Evolutionary conservation across 2,888 invertebrate genomes (phyloP), one percentile per base, ranked within the genome.

Genomic region (Chrysotoxum bicinctum): DNA sequence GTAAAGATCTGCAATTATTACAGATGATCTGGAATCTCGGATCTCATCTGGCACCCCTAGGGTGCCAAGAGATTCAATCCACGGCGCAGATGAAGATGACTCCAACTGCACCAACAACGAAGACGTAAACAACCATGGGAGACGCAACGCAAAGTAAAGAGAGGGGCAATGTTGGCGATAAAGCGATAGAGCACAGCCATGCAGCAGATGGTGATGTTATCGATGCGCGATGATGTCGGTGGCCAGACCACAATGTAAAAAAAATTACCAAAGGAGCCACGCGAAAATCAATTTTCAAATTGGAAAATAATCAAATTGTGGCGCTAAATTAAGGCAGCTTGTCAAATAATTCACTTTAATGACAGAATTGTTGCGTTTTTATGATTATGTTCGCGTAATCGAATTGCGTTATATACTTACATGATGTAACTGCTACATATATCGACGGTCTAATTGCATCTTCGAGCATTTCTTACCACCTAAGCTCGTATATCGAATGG

Each of bases 281-380:
- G 54, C 70, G 66, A 81, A 81, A 85, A 74, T 86, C 86, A 82
- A 86, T 86, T 86, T 86, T 77, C 86, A 74, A 86, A 86, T 86
- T 78, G 77, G 86, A 86, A 82, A 81, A 87, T 85, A 87, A 81
- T 87, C 87, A 87, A 87, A 87, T 84, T 87, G 87, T 85, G 83
- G 87, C 78, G 87, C 84, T 76, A 85, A 85, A 87, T 87, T 82
- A 87, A 85, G 78, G 87, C 80, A 80, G 78, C 77, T 87, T 81
- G 87, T 87, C 87, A 84, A 82, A 87, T 87, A 87, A 87, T 87
- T 86, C 86, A 83, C 80, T 78, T 86, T 84, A 85, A 86, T 87
- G 84, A 77, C 80, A 87, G 84, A 84, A 76, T 70, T 79, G 75
- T 87, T 83, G 82, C 79, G 72, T 62, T 87, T 83, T 87, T 87